phyloP scores from a whole-genome alignment of 1,140 invertebrate genomes.

The Bilobella aurantiaca region DNA sequence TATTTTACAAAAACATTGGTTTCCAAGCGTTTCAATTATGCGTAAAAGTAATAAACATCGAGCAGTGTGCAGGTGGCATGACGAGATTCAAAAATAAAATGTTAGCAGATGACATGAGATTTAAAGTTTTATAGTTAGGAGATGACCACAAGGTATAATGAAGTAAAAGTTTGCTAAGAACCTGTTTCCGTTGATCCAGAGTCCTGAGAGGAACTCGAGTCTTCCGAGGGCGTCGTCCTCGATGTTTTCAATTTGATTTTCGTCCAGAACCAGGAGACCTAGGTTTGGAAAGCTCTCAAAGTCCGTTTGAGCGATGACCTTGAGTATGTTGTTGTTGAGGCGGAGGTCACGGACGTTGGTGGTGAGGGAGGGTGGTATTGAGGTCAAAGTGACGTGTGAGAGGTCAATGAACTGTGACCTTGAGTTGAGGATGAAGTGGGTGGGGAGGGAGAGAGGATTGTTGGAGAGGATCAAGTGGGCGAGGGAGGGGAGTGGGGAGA shows the following conservation, averaged over 20 bases:
- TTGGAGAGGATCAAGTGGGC: constrained; percentile 63
- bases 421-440: constrained; percentile 51
- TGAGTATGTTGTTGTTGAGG: constrained; percentile 63
- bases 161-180: too few species aligned
- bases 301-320: constrained; percentile 64
- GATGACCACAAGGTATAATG: neutral
- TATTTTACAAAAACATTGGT: too few species aligned
- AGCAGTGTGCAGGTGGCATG: too few species aligned
- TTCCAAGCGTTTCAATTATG: too few species aligned
- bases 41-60: too few species aligned
- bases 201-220: constrained; percentile 61
- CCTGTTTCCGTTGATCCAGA: constrained; percentile 68
- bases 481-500: constrained; percentile 62
- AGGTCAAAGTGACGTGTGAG: constrained; percentile 62
- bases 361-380: constrained; percentile 71
- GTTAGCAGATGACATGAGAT: too few species aligned
- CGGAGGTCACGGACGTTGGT: constrained; percentile 68
- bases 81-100: too few species aligned
- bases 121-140: too few species aligned
- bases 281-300: constrained; percentile 78
- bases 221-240: constrained; percentile 78
- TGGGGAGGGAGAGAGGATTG: constrained; percentile 53
- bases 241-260: constrained; percentile 61
- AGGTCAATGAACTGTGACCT: constrained; percentile 68
- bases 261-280: constrained; percentile 65